Evolutionary conservation across 37 sponge, comb jelly and placozoan species (phyloP).

Genomic region (Crambe crambe): DNA sequence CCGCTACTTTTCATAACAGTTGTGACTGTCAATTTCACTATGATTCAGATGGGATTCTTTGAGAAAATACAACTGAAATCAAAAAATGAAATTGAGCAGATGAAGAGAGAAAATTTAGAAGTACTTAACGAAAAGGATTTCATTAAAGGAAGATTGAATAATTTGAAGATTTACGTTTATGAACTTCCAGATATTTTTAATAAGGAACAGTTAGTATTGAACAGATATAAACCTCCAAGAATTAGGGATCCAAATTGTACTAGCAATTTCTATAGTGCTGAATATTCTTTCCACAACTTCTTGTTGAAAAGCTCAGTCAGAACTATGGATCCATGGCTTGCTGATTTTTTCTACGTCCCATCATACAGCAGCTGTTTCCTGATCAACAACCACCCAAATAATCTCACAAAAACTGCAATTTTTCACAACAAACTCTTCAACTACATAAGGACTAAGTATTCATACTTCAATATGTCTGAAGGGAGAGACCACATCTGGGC

Average conservation of each 20-base stretch:
- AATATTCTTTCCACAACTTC: constrained; percentile 45
- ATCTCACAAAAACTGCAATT: constrained; percentile 24
- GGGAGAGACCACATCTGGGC: constrained; percentile 63
- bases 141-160: background rate
- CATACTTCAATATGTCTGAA: constrained; percentile 42
- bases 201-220: constrained; percentile 18
- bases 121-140: too few species aligned
- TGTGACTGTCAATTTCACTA: too few species aligned
- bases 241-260: constrained; percentile 54
- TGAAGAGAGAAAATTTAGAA: too few species aligned
- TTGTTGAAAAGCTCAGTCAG: constrained; percentile 25
- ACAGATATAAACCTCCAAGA: constrained; percentile 23
- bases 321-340: constrained; percentile 29
- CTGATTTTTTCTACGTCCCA: constrained; percentile 58
- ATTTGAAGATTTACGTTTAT: constrained; percentile 53
- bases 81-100: too few species aligned
- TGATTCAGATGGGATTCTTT: too few species aligned
- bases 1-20: too few species aligned
- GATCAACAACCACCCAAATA: constrained; percentile 50
- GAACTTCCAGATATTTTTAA: constrained; percentile 33
- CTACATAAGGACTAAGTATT: constrained; percentile 17
- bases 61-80: too few species aligned
- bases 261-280: constrained; percentile 34
- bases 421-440: constrained; percentile 22
- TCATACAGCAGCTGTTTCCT: constrained; percentile 42